A percentile compares a stretch with the other conserved stretches of the same genome.
Evolutionary conservation across 1,140 invertebrate species (phyloP).

Genomic region (Hypsibius dujardini): DNA sequence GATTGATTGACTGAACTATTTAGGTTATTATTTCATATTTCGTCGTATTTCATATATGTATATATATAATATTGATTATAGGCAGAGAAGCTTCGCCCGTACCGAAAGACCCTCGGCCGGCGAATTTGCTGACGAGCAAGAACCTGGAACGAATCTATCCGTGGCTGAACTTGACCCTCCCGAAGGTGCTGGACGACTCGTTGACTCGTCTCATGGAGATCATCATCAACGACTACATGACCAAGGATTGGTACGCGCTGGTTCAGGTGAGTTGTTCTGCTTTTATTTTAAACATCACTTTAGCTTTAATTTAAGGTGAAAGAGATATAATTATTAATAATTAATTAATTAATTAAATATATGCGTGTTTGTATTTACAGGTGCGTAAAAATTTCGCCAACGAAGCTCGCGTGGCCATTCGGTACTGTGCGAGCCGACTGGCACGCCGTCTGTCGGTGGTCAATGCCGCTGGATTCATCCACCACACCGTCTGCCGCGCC

Average conservation of each 20-base stretch:
- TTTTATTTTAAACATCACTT: too few relatives aligned
- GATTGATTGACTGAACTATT: too few relatives aligned
- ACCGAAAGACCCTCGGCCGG: background rate
- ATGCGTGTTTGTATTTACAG: too few relatives aligned
- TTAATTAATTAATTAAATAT: too few relatives aligned
- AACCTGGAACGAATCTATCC: slow-evolving; percentile 9
- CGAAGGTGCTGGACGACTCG: slow-evolving; percentile 2
- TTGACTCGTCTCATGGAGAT: background rate
- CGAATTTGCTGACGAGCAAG: background rate
- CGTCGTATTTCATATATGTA: too few relatives aligned
- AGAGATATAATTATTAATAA: too few relatives aligned
- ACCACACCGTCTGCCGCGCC: background rate
- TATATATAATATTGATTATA: too few relatives aligned
- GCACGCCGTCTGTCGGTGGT: background rate
- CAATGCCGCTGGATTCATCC: background rate
- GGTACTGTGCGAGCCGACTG: background rate
- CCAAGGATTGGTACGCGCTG: background rate
- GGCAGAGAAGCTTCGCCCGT: background rate
- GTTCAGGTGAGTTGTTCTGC: too few relatives aligned
- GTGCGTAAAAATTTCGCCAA: slow-evolving; percentile 9
- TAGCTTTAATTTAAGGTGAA: too few relatives aligned
- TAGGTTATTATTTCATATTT: too few relatives aligned
- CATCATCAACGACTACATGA: background rate
- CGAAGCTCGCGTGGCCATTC: background rate
- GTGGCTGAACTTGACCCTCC: background rate